A percentile compares a stretch with the other conserved stretches of the same genome.
phyloP scores from a whole-genome alignment of 1,140 invertebrate genomes.

The Homalodisca vitripennis region DNA sequence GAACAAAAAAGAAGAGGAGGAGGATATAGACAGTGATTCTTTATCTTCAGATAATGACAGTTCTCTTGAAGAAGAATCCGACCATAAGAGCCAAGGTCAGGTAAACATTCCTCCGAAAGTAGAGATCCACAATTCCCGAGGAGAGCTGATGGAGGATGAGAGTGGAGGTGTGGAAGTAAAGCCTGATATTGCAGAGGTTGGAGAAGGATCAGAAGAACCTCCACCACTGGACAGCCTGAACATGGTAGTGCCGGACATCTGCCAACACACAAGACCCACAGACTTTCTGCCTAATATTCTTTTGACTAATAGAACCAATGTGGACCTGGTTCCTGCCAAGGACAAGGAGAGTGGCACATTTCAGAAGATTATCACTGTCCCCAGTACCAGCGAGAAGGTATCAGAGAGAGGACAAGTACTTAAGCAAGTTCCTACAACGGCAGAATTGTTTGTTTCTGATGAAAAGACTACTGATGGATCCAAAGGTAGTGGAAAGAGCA shows the following conservation, averaged over 20 bases:
- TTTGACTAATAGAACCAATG: slow-evolving; percentile 8
- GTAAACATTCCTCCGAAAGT: slow-evolving; percentile 52
- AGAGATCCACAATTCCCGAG: slow-evolving; percentile 64
- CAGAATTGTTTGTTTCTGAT: slow-evolving; percentile 38
- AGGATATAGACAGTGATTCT: slow-evolving; percentile 62
- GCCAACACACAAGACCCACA: slow-evolving; percentile 29
- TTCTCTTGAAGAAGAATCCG: slow-evolving; percentile 46
- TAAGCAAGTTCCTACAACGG: slow-evolving; percentile 41
- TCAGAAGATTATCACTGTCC: slow-evolving; percentile 39
- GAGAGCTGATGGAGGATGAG: slow-evolving; percentile 61
- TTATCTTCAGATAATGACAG: slow-evolving; percentile 53
- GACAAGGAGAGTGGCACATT: slow-evolving; percentile 32
- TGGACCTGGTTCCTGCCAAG: slow-evolving; percentile 38
- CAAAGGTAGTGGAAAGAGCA: slow-evolving; percentile 50
- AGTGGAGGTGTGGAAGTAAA: slow-evolving; percentile 38
- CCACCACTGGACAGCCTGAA: slow-evolving; percentile 34
- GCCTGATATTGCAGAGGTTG: slow-evolving; percentile 14
- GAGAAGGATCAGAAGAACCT: slow-evolving; percentile 2
- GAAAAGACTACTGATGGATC: slow-evolving; percentile 30
- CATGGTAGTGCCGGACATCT: slow-evolving; percentile 39
- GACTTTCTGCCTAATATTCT: slow-evolving; percentile 15
- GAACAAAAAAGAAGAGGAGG: slow-evolving; percentile 47
- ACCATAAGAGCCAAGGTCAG: slow-evolving; percentile 42
- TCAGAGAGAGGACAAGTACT: slow-evolving; percentile 34
- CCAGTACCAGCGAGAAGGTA: slow-evolving; percentile 29